These are phyloP conservation scores for Cyclura pinguis DNA, from an alignment of 2,797 vertebrate species.

Conservation along the genomic window DNA sequence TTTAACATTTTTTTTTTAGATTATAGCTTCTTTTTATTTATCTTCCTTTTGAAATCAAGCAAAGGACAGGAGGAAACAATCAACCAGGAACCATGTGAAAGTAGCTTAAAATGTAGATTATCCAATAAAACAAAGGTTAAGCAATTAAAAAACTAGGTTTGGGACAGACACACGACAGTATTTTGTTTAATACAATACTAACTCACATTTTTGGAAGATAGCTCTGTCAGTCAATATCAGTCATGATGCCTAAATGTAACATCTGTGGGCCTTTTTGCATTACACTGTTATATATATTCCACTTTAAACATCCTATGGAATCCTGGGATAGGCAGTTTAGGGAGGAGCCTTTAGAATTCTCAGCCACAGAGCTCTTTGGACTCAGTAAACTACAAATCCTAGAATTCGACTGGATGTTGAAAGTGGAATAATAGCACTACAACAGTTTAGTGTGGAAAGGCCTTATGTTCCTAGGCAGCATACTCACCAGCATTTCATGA, in stretches of 20 bases:
- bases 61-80: not conserved
- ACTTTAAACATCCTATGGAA: no score
- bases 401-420: no score
- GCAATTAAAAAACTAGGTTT: no score
- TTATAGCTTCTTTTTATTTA: constrained; percentile 7
- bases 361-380: no score
- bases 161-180: not conserved
- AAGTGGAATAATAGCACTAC: no score
- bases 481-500: no score
- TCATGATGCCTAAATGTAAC: not conserved
- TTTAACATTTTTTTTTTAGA: constrained; percentile 15
- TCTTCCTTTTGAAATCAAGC: constrained; percentile 5
- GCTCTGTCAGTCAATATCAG: not conserved
- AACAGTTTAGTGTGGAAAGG: no score
- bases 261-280: not conserved
- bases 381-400: no score
- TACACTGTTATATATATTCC: no score
- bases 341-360: no score
- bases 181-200: not conserved
- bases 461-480: no score
- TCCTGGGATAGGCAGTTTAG: no score
- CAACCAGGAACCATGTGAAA: not conserved
- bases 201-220: not conserved
- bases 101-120: not conserved
- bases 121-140: not conserved